Percentiles rank a stretch among this genome's conserved stretches.
Conservation (phyloP, 2,888 invertebrate species). For the Drosophila vallismaia region DNA sequence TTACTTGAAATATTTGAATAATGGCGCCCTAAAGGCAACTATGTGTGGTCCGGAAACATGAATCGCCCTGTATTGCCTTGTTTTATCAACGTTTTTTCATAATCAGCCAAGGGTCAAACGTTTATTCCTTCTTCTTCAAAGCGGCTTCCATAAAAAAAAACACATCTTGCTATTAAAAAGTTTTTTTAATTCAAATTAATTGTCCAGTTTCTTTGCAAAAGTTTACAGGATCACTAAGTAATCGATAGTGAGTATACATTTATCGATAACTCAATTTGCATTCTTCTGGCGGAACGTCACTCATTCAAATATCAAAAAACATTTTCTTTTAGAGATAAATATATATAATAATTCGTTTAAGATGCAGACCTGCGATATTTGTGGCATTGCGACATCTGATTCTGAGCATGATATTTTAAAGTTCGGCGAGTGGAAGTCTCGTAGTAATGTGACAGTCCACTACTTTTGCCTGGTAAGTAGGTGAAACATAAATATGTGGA, state of each 20-base stretch:
- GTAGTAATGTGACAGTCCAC: conserved; percentile 66
- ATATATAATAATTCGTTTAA: neutral
- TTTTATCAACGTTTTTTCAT: no score
- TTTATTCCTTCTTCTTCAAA: no score
- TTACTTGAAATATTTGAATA: neutral
- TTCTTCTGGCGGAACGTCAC: neutral
- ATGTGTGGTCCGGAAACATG: neutral
- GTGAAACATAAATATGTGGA: neutral
- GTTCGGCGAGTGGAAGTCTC: conserved; percentile 79
- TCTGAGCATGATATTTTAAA: conserved; percentile 44
- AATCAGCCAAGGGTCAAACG: no score
- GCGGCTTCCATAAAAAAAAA: no score
- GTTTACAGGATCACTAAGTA: neutral
- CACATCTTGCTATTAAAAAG: no score
- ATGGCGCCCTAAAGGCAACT: neutral
- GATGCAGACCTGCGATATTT: conserved; percentile 33
- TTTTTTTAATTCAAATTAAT: neutral
- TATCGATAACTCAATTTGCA: neutral
- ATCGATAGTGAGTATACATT: neutral
- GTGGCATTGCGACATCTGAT: conserved; percentile 15
- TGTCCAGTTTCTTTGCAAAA: neutral
- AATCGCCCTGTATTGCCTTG: neutral
- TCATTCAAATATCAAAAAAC: neutral
- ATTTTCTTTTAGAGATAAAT: neutral
- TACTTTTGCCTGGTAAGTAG: conserved; percentile 79